Conservation (phyloP, 2,113 vertebrate species). For the Malurus cyaneus region DNA sequence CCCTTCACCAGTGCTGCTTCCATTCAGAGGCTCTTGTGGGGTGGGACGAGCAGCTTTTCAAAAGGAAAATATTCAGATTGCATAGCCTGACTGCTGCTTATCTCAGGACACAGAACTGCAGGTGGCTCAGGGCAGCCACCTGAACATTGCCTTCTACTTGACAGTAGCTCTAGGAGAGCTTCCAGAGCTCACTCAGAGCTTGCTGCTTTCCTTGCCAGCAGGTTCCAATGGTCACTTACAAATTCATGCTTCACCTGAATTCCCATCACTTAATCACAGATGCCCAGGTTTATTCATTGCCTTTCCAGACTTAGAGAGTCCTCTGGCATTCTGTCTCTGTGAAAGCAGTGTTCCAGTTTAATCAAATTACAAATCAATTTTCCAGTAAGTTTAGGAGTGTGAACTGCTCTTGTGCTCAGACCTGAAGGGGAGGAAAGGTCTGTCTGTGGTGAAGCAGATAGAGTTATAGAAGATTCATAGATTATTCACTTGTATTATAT, state of each 20-base stretch:
- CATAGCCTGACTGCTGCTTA: background rate
- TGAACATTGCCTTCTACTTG: background rate
- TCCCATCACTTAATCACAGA: accelerated
- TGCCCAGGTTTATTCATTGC: background rate
- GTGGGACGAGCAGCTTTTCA: background rate
- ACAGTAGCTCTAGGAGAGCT: background rate
- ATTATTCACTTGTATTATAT: too few species aligned
- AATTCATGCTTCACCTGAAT: background rate
- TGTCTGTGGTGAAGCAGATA: background rate
- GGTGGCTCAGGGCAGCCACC: background rate
- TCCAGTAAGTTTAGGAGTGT: background rate
- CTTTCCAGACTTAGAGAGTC: background rate
- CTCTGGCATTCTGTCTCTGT: background rate
- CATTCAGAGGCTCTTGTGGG: background rate
- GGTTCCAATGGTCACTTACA: background rate
- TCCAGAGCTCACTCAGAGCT: background rate
- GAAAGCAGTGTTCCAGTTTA: background rate
- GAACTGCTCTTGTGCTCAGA: background rate
- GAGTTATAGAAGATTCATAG: background rate
- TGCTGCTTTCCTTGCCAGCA: background rate
- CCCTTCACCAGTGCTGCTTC: background rate
- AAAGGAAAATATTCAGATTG: background rate
- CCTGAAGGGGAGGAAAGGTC: background rate
- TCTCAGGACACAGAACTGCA: background rate
- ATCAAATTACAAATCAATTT: background rate